Evolutionary conservation across 2,888 invertebrate genomes (phyloP).

Genomic region (Latrodectus hesperus): DNA sequence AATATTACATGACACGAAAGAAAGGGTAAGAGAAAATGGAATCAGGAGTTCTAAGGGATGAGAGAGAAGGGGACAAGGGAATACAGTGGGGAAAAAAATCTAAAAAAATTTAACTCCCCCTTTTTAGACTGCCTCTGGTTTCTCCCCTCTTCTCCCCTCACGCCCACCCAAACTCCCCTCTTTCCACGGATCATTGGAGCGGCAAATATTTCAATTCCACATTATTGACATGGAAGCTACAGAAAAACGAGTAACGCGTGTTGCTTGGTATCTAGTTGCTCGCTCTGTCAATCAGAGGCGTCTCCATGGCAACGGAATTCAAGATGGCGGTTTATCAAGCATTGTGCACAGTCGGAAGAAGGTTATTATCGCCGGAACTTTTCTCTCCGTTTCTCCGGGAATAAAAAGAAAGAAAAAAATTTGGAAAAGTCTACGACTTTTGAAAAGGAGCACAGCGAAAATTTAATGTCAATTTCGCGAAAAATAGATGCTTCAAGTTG

Average conservation of each 20-base stretch:
- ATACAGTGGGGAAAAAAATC: slow-evolving; percentile 3
- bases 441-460: not conserved
- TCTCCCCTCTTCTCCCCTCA: slow-evolving; percentile 15
- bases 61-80: not conserved
- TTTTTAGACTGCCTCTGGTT: not conserved
- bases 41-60: slow-evolving; percentile 5
- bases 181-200: slow-evolving; percentile 37
- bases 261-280: slow-evolving; percentile 39
- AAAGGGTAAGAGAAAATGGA: slow-evolving; percentile 14
- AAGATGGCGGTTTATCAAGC: slow-evolving; percentile 54
- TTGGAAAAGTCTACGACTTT: not conserved
- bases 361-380: slow-evolving; percentile 34
- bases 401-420: too few species aligned
- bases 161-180: not conserved
- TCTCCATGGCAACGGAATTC: slow-evolving; percentile 48
- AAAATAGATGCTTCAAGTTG: not conserved
- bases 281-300: slow-evolving; percentile 47
- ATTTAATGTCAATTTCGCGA: not conserved
- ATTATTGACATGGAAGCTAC: slow-evolving; percentile 55
- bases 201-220: slow-evolving; percentile 63
- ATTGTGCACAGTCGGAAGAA: slow-evolving; percentile 3
- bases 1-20: slow-evolving; percentile 12
- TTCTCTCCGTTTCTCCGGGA: not conserved
- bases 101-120: not conserved
- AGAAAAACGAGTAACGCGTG: slow-evolving; percentile 51